Evolutionary conservation across 2,797 vertebrate genomes (phyloP), one percentile per base, ranked within the genome.

Genomic region (Knipowitschia caucasica): DNA sequence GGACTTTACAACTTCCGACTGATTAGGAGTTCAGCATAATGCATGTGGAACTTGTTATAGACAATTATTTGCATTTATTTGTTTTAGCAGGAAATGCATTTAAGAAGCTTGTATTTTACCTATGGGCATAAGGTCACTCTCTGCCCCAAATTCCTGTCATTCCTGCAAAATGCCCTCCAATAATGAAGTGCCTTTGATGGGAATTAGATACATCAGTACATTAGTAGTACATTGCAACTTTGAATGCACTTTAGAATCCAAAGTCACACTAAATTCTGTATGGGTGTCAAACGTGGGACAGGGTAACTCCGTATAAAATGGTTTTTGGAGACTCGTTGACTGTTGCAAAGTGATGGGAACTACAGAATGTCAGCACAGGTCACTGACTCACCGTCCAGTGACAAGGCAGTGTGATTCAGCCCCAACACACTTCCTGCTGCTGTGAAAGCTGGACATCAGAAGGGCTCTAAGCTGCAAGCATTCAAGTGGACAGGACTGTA

Each of bases 351-450:
- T 49, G 46, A 49, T 49, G 46, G 46, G 46, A 49, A 49, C 46
- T 9, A 23, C 4, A 31, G 17, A 49, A 33, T 49, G 45, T 33
- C 45, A 47, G 29, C 5, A 12, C 17, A 64, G 45, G 64, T 68
- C 62, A 71, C 44, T 64, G 69, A 79, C 66, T 74, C 64, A 56
- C 50, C 9, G 26, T 59, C 52, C 69, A 55, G 49, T 76, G 69
- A 67, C 56, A 58, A 65, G 14, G 21, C 20, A 40, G 58, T 29
- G 59, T 82, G 78, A 86, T 57, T 88, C 83, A 86, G 74, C 65
- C 53, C 38, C 50, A 33, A 23, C 43, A 53, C 74, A 75, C 81
- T 78, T 85, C 80, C 82, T 80, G 80, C 83, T 78, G 63, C 62
- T 58, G 53, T 45, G 59, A 56, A 50, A 49, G 21, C 29, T 33